Evolutionary conservation across 2,797 vertebrate species (phyloP), one percentile per base, ranked within the genome.

Genomic region (Picus viridis): DNA sequence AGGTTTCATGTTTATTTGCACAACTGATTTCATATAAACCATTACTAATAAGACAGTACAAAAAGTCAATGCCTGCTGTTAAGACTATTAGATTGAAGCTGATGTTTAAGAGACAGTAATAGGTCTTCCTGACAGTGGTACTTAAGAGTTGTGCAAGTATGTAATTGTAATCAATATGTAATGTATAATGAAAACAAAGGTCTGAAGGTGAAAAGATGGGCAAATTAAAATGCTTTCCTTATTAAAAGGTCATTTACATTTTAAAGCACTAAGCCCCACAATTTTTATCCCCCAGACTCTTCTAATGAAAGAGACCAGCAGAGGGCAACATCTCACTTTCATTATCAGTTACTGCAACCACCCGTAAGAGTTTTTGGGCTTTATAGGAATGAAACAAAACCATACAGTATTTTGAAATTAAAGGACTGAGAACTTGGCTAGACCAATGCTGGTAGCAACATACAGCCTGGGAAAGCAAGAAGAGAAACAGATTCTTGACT

Each of bases 301-400:
- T 34, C 17, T 75, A 47, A 80, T 59, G 19, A 45, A 6, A 12
- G 13, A 13, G 16, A 34, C 95, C 96, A 96, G 88, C 84, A 97
- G 96, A 94, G 94, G 95, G 95, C 96, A 96, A 78, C 58, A 89
- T 92, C 34, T 87, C 58, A 72, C 94, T 95, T 71, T 51, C 19
- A 32, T 10, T 7, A 58, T 20, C 39, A 83, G 41, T 19, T 77
- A 69, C 59, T 53, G 15, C 39, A 83, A 61, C 32, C 16, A 63
- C 24, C 63, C 16, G 39, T 5, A 76, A 16, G 4, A 5, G 26
- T 15, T 91, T 77, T 73, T 26, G 34, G 56, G 23, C 16, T 87
- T 82, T 12, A 2, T 15, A 80, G 73, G 45, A 83, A 70, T 1
- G 5, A 90, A 81, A 64, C 4, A 16, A 82, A 91, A 81, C 5